These are phyloP conservation scores for Leptinotarsa undecemlineata DNA, from an alignment of 1,140 invertebrate genomes.

Conservation along the genomic window DNA sequence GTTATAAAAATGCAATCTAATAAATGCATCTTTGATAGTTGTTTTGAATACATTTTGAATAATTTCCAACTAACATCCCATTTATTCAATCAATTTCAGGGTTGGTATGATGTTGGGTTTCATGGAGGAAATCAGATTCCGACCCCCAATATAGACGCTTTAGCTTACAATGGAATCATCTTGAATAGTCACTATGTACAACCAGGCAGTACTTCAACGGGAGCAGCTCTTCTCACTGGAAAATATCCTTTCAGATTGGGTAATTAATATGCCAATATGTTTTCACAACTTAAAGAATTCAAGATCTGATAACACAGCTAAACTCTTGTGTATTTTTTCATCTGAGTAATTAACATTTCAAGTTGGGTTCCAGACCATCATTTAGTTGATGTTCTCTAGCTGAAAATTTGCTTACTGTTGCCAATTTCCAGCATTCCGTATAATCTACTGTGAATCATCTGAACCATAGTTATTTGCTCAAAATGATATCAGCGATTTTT, in stretches of 20 bases:
- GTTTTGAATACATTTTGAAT: neutral
- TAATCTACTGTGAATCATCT: slow-evolving; percentile 1
- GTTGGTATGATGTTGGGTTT: slow-evolving; percentile 78
- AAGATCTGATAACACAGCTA: too few relatives aligned
- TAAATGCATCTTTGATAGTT: too few relatives aligned
- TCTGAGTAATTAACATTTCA: too few relatives aligned
- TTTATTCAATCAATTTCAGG: slow-evolving; percentile 55
- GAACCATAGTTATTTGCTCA: slow-evolving; percentile 20
- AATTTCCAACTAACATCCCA: neutral
- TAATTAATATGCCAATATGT: slow-evolving; percentile 44
- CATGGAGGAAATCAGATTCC: slow-evolving; percentile 72
- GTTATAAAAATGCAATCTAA: too few relatives aligned
- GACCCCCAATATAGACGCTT: slow-evolving; percentile 70
- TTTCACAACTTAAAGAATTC: neutral
- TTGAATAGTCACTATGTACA: slow-evolving; percentile 69
- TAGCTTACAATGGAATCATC: slow-evolving; percentile 69
- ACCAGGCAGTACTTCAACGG: slow-evolving; percentile 67
- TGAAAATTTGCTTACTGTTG: too few relatives aligned
- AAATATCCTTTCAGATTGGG: slow-evolving; percentile 72
- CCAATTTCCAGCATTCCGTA: slow-evolving; percentile 8
- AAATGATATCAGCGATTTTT: slow-evolving; percentile 18
- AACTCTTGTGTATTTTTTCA: too few relatives aligned
- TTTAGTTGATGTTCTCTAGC: too few relatives aligned
- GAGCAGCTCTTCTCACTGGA: slow-evolving; percentile 69
- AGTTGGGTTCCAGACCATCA: too few relatives aligned